phyloP scores from a whole-genome alignment of 1,140 invertebrate genomes.

The Aporrectodea caliginosa region DNA sequence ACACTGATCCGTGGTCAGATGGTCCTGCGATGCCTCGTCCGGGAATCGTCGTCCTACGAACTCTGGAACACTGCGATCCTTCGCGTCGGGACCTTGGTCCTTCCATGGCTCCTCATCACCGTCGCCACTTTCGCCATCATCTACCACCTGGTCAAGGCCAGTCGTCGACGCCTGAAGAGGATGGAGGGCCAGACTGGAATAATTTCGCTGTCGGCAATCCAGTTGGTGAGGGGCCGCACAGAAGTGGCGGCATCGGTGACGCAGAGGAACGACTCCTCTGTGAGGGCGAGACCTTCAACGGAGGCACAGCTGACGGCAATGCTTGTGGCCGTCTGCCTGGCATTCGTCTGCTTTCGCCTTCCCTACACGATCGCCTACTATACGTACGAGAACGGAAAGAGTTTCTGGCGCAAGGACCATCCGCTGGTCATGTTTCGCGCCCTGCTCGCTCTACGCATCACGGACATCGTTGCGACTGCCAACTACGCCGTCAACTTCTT shows the following conservation, averaged over 20 bases:
- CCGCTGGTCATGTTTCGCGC: neutral
- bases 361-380: conserved; percentile 28
- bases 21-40: neutral
- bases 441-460: conserved; percentile 1
- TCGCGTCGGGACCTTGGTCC: conserved; percentile 11
- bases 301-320: conserved; percentile 23
- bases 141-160: conserved; percentile 8
- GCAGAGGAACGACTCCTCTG: too few species aligned
- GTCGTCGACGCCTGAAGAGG: neutral
- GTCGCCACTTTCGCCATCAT: conserved; percentile 17
- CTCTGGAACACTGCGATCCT: conserved; percentile 14
- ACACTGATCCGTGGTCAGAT: neutral
- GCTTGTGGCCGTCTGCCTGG: conserved; percentile 23
- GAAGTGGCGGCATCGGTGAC: neutral
- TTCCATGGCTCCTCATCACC: conserved; percentile 20
- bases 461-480: conserved; percentile 14
- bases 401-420: neutral
- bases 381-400: conserved; percentile 7
- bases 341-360: conserved; percentile 18
- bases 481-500: conserved; percentile 31
- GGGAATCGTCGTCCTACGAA: neutral
- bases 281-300: too few species aligned
- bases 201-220: neutral
- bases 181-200: neutral
- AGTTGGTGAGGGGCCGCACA: neutral